Base-by-base conservation (phyloP, 2,113 vertebrate genomes). In the Noturus placidus region DNA sequence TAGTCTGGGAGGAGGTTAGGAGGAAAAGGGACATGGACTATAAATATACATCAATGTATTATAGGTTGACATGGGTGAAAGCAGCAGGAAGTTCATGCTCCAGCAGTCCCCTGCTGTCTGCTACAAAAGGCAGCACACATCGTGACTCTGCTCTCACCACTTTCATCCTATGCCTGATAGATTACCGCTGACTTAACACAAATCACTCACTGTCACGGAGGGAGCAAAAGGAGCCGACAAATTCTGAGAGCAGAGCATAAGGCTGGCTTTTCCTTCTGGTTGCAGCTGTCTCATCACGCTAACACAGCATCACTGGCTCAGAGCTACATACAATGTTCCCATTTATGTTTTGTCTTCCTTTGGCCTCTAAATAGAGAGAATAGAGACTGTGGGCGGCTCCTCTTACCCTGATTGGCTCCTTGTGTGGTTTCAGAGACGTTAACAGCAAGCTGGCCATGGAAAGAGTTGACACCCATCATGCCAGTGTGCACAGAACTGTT, bases 401-500 rank as follows among this genome's bases (percentile, higher is more conserved):
- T 38, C 95, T 96, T 93, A 99, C 98, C 98, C 95, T 99, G 98
- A 92, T 97, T 98, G 93, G 95, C 95, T 93, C 94, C 96, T 93
- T 98, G 98, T 27, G 97, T 93, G 20, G 97, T 93, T 90, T 99
- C 98, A 0, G 98, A 97, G 83, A 99, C 97, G 8, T 99, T 99
- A 92, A 99, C 98, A 0, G 98, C 97, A 91, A 99, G 96, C 90
- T 99, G 98, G 88, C 98, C 97, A 0, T 97, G 96, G 93, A 99
- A 99, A 81, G 98, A 99, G 87, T 99, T 99, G 90, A 99, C 98
- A 1, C 97, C 97, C 97, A 99, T 99, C 97, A 99, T 99, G 78
- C 97, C 96, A 0, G 95, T 93, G 30, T 99, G 98, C 88, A 97
- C 96, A 0, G 98, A 97, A 65, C 95, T 96, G 93, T 97, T 97